Conservation (phyloP, 1,140 invertebrate genomes). For the Cyphomyrmex costatus region DNA sequence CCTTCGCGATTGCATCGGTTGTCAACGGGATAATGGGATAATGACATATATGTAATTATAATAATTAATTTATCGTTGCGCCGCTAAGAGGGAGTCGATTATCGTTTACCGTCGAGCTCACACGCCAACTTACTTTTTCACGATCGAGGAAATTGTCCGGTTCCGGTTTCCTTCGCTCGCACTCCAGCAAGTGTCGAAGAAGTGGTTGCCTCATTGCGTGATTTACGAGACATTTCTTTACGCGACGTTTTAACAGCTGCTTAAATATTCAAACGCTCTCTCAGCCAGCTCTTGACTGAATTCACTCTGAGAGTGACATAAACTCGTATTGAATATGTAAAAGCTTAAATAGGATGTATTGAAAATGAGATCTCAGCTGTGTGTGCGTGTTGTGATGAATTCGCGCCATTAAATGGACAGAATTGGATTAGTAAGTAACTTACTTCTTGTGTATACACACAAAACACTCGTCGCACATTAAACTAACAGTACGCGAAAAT, state of each 20-base stretch:
- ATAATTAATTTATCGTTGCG: conserved; percentile 51
- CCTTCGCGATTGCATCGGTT: conserved; percentile 48
- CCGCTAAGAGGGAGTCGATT: not conserved
- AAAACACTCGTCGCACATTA: not conserved
- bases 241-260: not conserved
- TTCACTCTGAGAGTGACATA: not conserved
- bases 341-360: not conserved
- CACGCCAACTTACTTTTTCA: not conserved
- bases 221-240: not conserved
- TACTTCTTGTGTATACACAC: not conserved
- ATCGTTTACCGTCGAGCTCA: not conserved
- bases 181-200: not conserved
- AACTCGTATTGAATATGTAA: conserved; percentile 7
- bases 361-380: not conserved
- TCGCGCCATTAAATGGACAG: not conserved
- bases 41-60: conserved; percentile 28
- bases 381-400: not conserved
- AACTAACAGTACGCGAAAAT: not conserved
- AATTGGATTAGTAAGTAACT: not conserved
- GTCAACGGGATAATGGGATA: conserved; percentile 53
- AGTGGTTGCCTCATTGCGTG: not conserved
- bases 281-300: not conserved
- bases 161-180: conserved; percentile 24
- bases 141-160: conserved; percentile 35
- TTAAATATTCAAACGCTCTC: not conserved